Evolutionary conservation across 2,113 vertebrate species (phyloP).

Genomic region (Archilochus colubris): DNA sequence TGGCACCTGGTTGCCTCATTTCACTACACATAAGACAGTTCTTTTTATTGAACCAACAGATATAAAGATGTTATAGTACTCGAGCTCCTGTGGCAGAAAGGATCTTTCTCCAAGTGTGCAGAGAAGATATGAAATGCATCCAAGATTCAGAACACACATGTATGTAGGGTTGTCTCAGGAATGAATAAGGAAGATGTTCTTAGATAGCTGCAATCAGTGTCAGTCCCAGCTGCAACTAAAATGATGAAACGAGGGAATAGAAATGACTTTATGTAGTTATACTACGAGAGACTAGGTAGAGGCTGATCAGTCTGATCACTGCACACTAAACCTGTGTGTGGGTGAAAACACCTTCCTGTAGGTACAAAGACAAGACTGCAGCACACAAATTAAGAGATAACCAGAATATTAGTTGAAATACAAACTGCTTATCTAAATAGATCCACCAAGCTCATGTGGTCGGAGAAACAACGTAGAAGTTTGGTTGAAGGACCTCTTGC

Average conservation of each 20-base stretch:
- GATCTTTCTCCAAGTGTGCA: neutral
- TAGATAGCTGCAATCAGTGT: neutral
- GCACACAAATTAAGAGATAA: accelerated
- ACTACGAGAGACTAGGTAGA: neutral
- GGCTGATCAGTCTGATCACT: neutral
- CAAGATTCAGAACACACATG: neutral
- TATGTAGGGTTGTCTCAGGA: neutral
- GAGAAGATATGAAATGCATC: neutral
- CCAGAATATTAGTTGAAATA: neutral
- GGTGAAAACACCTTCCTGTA: neutral
- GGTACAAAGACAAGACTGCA: neutral
- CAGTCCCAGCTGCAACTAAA: neutral
- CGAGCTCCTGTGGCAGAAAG: neutral
- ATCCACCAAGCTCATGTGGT: neutral
- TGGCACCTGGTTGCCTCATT: too few relatives aligned
- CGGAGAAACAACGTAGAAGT: neutral
- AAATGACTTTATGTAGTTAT: neutral
- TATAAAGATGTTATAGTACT: neutral
- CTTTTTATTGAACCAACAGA: neutral
- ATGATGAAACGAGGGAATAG: neutral
- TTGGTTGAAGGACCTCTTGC: neutral
- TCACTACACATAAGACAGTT: neutral
- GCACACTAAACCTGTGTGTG: neutral
- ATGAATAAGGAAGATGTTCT: neutral
- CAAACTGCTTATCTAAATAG: neutral